phyloP scores from a whole-genome alignment of 92 coral and sea anemone species.

The Phenganax stokvisi region DNA sequence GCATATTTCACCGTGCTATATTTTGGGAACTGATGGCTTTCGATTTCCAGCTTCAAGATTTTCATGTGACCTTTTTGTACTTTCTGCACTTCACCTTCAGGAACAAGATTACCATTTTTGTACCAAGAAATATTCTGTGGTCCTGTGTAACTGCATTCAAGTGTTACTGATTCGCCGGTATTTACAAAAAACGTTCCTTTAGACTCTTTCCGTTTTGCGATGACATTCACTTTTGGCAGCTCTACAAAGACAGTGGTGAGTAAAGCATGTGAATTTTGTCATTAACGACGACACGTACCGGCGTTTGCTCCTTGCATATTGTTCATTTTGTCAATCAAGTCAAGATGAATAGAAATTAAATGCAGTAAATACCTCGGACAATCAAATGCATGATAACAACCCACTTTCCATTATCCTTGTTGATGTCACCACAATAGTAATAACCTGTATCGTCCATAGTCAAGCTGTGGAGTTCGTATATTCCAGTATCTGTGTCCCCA shows the following conservation, averaged over 20 bases:
- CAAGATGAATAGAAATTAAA: background rate
- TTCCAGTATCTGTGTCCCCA: background rate
- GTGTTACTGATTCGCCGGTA: background rate
- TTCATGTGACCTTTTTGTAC: background rate
- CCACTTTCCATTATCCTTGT: background rate
- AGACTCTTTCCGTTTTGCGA: too few species aligned
- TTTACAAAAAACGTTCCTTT: background rate
- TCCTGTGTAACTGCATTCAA: background rate
- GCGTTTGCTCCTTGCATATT: background rate
- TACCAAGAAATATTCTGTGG: background rate
- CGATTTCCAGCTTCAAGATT: background rate
- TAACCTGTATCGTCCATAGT: background rate
- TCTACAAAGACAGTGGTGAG: background rate
- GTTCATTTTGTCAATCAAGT: background rate
- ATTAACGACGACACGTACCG: background rate
- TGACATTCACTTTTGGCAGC: background rate
- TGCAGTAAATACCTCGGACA: conserved; percentile 1
- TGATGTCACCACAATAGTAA: conserved; percentile 8
- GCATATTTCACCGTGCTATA: background rate
- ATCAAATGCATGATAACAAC: background rate
- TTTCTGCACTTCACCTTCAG: background rate
- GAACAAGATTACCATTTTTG: background rate
- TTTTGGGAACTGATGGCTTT: background rate
- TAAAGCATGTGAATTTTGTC: background rate
- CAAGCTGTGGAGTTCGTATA: background rate